phyloP scores from a whole-genome alignment of 2,888 invertebrate species.

The Prosopocoilus inquinatus region DNA sequence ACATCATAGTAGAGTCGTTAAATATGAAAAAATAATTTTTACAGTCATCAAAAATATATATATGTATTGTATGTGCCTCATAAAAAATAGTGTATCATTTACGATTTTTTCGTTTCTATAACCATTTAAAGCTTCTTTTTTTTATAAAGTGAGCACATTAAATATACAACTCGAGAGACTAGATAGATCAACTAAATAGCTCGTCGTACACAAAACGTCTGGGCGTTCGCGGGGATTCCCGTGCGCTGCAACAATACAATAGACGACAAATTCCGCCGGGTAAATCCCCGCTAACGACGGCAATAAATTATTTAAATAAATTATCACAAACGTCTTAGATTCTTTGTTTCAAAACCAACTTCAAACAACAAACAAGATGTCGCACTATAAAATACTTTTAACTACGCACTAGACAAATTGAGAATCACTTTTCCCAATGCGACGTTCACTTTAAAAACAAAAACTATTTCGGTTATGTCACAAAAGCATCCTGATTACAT shows the following conservation, averaged over 20 bases:
- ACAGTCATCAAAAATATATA: slow-evolving; percentile 45
- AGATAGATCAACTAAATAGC: slow-evolving; percentile 5
- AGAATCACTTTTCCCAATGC: too few relatives aligned
- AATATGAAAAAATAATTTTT: slow-evolving; percentile 25
- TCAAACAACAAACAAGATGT: slow-evolving; percentile 1
- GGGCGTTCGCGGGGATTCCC: background rate
- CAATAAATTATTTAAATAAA: slow-evolving; percentile 23
- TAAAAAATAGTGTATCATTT: slow-evolving; percentile 40
- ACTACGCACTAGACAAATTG: too few relatives aligned
- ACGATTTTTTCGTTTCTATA: slow-evolving; percentile 31
- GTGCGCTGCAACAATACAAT: background rate
- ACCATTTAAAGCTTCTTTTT: slow-evolving; percentile 38
- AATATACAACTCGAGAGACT: slow-evolving; percentile 14
- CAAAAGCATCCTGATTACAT: too few relatives aligned
- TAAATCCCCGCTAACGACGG: slow-evolving; percentile 10
- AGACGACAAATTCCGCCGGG: slow-evolving; percentile 8
- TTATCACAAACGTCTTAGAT: slow-evolving; percentile 23
- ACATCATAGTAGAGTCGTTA: slow-evolving; percentile 11
- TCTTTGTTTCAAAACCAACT: slow-evolving; percentile 4
- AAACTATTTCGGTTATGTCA: too few relatives aligned
- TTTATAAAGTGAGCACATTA: slow-evolving; percentile 31
- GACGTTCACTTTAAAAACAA: too few relatives aligned
- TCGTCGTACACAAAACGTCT: background rate
- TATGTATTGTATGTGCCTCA: slow-evolving; percentile 43
- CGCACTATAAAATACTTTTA: too few relatives aligned